These are phyloP conservation scores for Ophiothrix spiculata DNA, from an alignment of 35 echinoderm and acorn worm genomes.

Conservation along the genomic window DNA sequence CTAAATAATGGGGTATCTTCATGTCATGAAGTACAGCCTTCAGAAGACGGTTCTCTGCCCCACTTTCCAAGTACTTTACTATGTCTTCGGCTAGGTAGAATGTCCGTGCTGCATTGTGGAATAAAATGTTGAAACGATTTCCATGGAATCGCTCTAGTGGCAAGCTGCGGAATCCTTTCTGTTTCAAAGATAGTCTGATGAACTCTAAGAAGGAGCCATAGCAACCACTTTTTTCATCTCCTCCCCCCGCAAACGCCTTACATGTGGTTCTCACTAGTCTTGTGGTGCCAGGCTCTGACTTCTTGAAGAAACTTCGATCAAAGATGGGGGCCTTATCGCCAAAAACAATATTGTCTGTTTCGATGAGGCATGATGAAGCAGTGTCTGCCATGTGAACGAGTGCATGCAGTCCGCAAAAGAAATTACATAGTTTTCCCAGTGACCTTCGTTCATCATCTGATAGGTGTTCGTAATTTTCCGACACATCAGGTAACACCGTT, in stretches of 20 bases:
- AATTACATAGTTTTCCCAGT: conserved; percentile 32
- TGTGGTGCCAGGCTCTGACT: conserved; percentile 35
- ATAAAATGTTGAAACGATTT: conserved; percentile 58
- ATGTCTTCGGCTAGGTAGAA: conserved; percentile 28
- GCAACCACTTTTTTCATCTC: conserved; percentile 47
- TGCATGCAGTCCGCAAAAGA: conserved; percentile 54
- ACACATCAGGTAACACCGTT: neutral
- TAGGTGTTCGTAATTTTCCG: neutral
- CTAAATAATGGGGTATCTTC: conserved; percentile 12
- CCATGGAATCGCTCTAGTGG: conserved; percentile 19
- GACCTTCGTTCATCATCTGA: neutral
- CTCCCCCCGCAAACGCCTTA: conserved; percentile 34
- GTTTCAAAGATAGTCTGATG: neutral
- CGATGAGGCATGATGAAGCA: neutral
- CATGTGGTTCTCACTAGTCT: conserved; percentile 46
- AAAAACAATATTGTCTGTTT: conserved; percentile 28
- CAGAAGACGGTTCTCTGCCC: conserved; percentile 23
- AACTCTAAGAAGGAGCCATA: conserved; percentile 23
- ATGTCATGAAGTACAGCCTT: conserved; percentile 35
- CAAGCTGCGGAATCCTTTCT: conserved; percentile 16
- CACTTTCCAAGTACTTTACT: neutral
- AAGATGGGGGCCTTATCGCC: neutral
- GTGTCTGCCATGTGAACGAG: conserved; percentile 37
- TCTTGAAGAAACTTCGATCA: conserved; percentile 19
- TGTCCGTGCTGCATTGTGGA: conserved; percentile 35